Evolutionary conservation across 2,888 invertebrate species (phyloP).

Genomic region (Diachrysia chrysitis): DNA sequence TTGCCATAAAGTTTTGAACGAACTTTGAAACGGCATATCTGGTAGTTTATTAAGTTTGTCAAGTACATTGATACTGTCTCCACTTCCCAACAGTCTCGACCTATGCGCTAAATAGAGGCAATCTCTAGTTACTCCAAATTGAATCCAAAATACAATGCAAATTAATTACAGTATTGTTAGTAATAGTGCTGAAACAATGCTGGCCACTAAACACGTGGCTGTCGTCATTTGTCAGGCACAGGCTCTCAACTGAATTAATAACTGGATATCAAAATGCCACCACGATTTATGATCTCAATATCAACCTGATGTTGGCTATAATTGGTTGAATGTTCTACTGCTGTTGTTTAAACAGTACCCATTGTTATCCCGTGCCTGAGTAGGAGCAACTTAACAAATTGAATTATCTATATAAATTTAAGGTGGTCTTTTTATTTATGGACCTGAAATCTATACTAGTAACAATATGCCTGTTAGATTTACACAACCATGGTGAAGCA

Average conservation of each 20-base stretch:
- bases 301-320: slow-evolving; percentile 34
- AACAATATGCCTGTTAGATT: too few species aligned
- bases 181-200: slow-evolving; percentile 33
- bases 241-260: slow-evolving; percentile 56
- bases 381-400: not conserved
- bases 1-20: too few species aligned
- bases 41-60: not conserved
- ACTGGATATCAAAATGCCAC: slow-evolving; percentile 52
- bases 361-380: not conserved
- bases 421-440: not conserved
- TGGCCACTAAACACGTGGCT: slow-evolving; percentile 48
- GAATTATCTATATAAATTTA: not conserved
- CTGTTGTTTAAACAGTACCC: not conserved
- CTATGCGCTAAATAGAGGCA: not conserved
- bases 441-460: not conserved
- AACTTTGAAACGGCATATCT: too few species aligned
- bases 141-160: slow-evolving; percentile 2
- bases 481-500: too few species aligned
- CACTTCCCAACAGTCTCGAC: not conserved
- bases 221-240: slow-evolving; percentile 60
- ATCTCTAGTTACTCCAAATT: slow-evolving; percentile 4
- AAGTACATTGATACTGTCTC: not conserved
- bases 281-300: slow-evolving; percentile 62
- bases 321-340: slow-evolving; percentile 33
- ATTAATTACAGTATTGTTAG: slow-evolving; percentile 3